Conservation (phyloP, 2,113 vertebrate species). For the Peromyscus polionotus region DNA sequence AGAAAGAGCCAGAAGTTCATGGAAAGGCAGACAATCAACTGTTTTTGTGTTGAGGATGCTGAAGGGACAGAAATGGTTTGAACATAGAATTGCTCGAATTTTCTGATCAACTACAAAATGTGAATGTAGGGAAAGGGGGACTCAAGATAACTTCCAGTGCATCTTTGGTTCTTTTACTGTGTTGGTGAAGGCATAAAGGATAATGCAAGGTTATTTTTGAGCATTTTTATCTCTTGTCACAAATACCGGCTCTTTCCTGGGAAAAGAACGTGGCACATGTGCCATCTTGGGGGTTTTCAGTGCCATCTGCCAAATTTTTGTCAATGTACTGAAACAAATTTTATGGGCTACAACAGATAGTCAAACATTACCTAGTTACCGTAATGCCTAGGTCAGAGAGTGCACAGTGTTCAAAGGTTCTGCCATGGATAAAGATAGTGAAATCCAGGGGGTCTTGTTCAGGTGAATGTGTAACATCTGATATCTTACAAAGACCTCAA, state of each 20-base stretch:
- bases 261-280: not conserved
- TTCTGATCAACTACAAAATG: not conserved
- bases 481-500: slow-evolving; percentile 61
- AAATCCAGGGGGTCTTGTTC: slow-evolving; percentile 61
- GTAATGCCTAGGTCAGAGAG: slow-evolving; percentile 38
- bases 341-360: not conserved
- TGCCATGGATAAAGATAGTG: slow-evolving; percentile 55
- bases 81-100: not conserved
- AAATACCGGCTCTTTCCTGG: not conserved
- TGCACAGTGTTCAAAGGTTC: slow-evolving; percentile 64
- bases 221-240: not conserved
- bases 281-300: slow-evolving; percentile 39
- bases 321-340: slow-evolving; percentile 34
- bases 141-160: slow-evolving; percentile 4
- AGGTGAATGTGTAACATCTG: slow-evolving; percentile 67
- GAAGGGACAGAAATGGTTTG: not conserved
- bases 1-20: not conserved
- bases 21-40: not conserved
- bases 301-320: slow-evolving; percentile 44
- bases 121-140: not conserved
- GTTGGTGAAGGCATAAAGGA: not conserved
- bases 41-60: not conserved
- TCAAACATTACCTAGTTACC: slow-evolving; percentile 61
- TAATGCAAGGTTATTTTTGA: slow-evolving; percentile 37
- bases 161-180: slow-evolving; percentile 10